phyloP scores from a whole-genome alignment of 1,140 invertebrate genomes.

The fruit fly (Drosophila melanogaster) region DNA sequence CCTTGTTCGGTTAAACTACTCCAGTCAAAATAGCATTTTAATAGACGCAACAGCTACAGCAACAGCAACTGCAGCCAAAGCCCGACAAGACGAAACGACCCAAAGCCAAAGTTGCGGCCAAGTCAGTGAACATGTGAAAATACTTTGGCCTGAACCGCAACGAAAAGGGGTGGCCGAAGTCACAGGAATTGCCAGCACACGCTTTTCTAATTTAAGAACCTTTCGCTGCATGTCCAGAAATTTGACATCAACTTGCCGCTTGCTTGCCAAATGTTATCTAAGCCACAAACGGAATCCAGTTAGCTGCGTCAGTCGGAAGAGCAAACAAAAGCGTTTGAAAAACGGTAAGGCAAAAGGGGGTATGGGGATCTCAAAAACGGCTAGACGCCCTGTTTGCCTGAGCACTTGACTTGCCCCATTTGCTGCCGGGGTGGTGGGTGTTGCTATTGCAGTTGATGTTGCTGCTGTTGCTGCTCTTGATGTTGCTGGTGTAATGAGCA shows the following conservation, averaged over 20 bases:
- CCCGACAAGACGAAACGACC: slow-evolving; percentile 71
- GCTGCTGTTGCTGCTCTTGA: slow-evolving; percentile 40
- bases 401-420: slow-evolving; percentile 62
- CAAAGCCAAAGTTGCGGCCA: slow-evolving; percentile 52
- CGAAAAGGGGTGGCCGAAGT: neutral
- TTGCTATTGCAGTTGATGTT: slow-evolving; percentile 38
- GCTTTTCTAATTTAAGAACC: slow-evolving; percentile 83
- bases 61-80: slow-evolving; percentile 18
- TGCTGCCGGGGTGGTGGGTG: slow-evolving; percentile 52
- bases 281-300: slow-evolving; percentile 56
- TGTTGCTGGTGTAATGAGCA: slow-evolving; percentile 66
- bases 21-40: slow-evolving; percentile 83
- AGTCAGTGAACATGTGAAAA: slow-evolving; percentile 75
- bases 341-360: neutral
- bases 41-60: slow-evolving; percentile 62
- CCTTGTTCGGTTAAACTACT: slow-evolving; percentile 75
- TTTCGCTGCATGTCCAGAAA: slow-evolving; percentile 76
- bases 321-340: slow-evolving; percentile 37
- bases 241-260: slow-evolving; percentile 66
- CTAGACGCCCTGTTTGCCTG: slow-evolving; percentile 23
- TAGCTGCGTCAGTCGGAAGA: slow-evolving; percentile 63
- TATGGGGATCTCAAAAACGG: neutral
- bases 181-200: slow-evolving; percentile 71
- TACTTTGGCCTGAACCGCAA: slow-evolving; percentile 43
- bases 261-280: slow-evolving; percentile 61